These are phyloP conservation scores for Cynopterus sphinx DNA, from an alignment of 2,797 vertebrate species.

Conservation along the genomic window DNA sequence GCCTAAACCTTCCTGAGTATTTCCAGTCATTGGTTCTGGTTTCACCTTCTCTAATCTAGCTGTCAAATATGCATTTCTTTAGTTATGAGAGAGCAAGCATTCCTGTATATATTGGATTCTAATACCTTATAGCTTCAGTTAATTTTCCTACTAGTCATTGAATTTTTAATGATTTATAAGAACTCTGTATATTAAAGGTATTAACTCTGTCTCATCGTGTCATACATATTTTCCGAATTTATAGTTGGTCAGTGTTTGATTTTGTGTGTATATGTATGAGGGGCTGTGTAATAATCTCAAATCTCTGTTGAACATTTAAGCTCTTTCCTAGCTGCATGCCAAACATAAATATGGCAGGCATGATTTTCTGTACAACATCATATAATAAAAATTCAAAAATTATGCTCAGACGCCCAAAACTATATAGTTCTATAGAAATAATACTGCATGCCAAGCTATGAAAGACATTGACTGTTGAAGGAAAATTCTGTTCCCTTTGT, in stretches of 20 bases:
- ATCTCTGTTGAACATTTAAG: background rate
- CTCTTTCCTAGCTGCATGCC: background rate
- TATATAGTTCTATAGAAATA: slow-evolving; percentile 14
- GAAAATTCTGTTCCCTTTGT: slow-evolving; percentile 71
- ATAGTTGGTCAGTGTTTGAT: background rate
- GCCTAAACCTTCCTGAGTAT: background rate
- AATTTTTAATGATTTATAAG: slow-evolving; percentile 5
- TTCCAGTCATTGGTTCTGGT: background rate
- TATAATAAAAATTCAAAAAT: background rate
- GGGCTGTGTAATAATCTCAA: background rate
- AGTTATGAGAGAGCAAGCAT: background rate
- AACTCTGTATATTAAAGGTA: background rate
- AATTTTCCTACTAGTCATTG: background rate
- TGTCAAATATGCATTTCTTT: slow-evolving; percentile 33
- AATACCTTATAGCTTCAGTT: background rate
- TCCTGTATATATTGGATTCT: background rate
- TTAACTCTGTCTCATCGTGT: background rate
- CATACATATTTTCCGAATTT: background rate
- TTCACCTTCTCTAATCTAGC: background rate
- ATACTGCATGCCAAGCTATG: background rate
- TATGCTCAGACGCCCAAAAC: background rate
- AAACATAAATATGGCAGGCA: slow-evolving; percentile 10
- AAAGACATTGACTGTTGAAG: background rate
- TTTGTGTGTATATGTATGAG: background rate
- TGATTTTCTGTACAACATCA: background rate